Conservation (phyloP, 2,113 vertebrate species). For the Sander lucioperca region DNA sequence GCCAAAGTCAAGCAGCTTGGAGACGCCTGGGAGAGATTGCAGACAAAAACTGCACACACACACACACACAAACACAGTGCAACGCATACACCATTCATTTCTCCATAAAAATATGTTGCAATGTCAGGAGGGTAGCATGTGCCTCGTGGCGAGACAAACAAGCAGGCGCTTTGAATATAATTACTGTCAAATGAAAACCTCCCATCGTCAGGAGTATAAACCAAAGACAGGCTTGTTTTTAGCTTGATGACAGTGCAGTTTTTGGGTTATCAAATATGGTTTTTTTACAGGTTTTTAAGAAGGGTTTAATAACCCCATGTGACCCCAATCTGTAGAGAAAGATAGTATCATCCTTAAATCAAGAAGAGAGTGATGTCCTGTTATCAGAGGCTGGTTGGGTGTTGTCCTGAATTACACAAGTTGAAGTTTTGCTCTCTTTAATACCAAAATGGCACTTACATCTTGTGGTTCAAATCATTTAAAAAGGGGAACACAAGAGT, state of each 20-base stretch:
- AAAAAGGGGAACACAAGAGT: background rate
- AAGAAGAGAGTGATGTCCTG: background rate
- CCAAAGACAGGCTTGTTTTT: background rate
- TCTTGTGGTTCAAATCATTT: background rate
- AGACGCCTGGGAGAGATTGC: slow-evolving; percentile 10
- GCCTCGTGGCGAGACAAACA: slow-evolving; percentile 39
- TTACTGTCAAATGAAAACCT: slow-evolving; percentile 6
- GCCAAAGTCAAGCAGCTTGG: slow-evolving; percentile 33
- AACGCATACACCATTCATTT: background rate
- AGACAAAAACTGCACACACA: background rate
- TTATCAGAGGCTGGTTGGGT: background rate
- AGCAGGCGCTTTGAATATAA: slow-evolving; percentile 44
- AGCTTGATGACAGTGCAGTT: background rate
- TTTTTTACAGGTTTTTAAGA: background rate
- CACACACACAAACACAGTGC: background rate
- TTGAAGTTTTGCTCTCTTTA: background rate
- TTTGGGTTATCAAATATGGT: background rate
- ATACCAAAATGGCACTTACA: background rate
- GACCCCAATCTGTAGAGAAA: background rate
- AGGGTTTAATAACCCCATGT: background rate
- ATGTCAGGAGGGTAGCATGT: slow-evolving; percentile 42
- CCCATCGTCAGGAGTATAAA: background rate
- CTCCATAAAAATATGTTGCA: slow-evolving; percentile 33
- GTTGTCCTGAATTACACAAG: background rate
- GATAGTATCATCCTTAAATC: background rate